Conservation (phyloP, 2,113 vertebrate species). For the Nibea albiflora region DNA sequence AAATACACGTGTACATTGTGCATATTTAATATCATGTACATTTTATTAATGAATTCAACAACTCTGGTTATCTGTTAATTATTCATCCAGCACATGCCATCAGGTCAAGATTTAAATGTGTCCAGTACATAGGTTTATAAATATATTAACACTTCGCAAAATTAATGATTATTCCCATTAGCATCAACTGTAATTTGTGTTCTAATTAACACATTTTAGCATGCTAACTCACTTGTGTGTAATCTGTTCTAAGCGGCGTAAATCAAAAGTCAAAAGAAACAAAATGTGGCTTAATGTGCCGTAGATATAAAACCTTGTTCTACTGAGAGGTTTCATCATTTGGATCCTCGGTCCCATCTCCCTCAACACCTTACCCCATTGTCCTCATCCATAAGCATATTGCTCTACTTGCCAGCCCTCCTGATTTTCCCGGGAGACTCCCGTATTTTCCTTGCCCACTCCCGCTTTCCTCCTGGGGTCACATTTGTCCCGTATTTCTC, state of each 20-base stretch:
- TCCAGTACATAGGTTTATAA: background rate
- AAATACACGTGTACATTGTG: too few relatives aligned
- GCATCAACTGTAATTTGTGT: background rate
- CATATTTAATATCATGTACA: too few relatives aligned
- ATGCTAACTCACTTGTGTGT: background rate
- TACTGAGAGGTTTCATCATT: too few relatives aligned
- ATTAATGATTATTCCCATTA: background rate
- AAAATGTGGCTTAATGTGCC: too few relatives aligned
- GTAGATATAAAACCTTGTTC: too few relatives aligned
- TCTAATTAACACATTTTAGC: background rate
- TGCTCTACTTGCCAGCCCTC: too few relatives aligned
- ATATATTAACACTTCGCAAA: background rate
- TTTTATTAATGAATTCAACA: background rate
- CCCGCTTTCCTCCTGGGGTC: too few relatives aligned
- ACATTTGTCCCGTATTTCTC: too few relatives aligned
- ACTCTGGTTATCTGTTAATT: background rate
- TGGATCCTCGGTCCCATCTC: too few relatives aligned
- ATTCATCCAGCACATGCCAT: background rate
- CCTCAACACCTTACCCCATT: constrained; percentile 1
- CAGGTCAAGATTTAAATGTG: background rate
- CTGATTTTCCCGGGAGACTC: too few relatives aligned
- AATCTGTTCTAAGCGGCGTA: background rate
- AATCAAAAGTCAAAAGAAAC: too few relatives aligned
- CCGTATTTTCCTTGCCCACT: too few relatives aligned
- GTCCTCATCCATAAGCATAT: background rate